Conservation (phyloP, 2,797 vertebrate genomes). For the Enteromius viviparus region DNA sequence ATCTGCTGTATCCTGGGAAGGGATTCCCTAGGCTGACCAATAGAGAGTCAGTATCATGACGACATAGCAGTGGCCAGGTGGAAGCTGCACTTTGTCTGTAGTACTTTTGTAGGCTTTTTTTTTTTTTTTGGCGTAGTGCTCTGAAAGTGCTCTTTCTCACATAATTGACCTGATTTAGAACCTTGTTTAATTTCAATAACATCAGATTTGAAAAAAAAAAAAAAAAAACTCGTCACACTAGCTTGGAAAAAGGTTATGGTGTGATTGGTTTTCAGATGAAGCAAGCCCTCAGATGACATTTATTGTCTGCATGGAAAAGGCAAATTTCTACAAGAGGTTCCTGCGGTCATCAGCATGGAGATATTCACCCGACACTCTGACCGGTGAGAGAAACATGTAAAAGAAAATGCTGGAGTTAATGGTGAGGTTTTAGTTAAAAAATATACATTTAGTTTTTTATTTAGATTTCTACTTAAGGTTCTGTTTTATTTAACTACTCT, state of each 20-base stretch:
- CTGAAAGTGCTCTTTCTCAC: background rate
- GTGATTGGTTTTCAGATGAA: background rate
- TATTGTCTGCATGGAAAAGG: background rate
- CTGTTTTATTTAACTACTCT: background rate
- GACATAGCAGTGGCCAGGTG: constrained; percentile 2
- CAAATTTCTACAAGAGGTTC: background rate
- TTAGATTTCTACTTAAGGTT: background rate
- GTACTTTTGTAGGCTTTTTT: background rate
- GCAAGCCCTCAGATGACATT: too few species aligned
- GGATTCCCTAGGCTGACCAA: constrained; percentile 49
- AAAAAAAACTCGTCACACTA: background rate
- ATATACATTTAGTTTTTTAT: background rate
- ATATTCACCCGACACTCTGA: background rate
- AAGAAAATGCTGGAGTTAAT: background rate
- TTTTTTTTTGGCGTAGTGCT: background rate
- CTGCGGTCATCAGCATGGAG: constrained; percentile 11
- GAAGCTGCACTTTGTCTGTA: constrained; percentile 1
- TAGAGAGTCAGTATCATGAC: background rate
- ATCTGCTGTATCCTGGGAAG: constrained; percentile 64
- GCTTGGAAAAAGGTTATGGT: background rate
- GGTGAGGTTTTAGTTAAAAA: background rate
- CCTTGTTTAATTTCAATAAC: background rate
- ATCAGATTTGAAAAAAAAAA: background rate
- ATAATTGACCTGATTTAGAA: background rate
- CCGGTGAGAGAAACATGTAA: constrained; percentile 26